A percentile compares a stretch with the other conserved stretches of the same genome.
Conservation (phyloP, 2,113 vertebrate species). For the Gopherus flavomarginatus region DNA sequence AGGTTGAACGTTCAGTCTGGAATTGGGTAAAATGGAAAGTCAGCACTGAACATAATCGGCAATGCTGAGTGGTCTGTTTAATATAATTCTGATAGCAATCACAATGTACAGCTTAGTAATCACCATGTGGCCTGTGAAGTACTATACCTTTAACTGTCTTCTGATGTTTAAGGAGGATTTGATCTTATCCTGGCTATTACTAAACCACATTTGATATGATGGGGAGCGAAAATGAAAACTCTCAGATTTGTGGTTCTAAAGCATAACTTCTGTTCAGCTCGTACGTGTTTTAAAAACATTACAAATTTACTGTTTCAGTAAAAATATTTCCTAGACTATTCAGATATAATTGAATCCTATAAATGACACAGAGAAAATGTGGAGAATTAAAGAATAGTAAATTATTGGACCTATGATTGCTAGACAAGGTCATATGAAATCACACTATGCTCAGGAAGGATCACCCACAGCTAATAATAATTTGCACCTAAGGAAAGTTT, state of each 20-base stretch:
- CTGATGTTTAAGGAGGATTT: background rate
- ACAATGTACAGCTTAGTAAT: background rate
- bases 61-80: background rate
- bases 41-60: background rate
- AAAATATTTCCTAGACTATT: slow-evolving; percentile 40
- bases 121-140: background rate
- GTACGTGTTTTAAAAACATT: slow-evolving; percentile 27
- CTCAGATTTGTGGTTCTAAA: slow-evolving; percentile 58
- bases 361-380: background rate
- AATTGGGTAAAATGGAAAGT: background rate
- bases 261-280: slow-evolving; percentile 43
- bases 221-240: slow-evolving; percentile 10
- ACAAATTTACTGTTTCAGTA: slow-evolving; percentile 13
- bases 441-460: background rate
- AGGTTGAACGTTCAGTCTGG: background rate
- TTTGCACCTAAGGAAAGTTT: background rate
- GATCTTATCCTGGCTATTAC: background rate
- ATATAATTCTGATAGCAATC: background rate
- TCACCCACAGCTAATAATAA: background rate
- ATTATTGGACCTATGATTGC: background rate
- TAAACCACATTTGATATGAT: background rate
- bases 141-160: background rate
- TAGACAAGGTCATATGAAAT: background rate
- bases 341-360: slow-evolving; percentile 17
- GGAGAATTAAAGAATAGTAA: slow-evolving; percentile 3